A percentile compares a stretch with the other conserved stretches of the same genome.
phyloP scores from a whole-genome alignment of 2,113 vertebrate genomes.

The Pollachius pollachius region DNA sequence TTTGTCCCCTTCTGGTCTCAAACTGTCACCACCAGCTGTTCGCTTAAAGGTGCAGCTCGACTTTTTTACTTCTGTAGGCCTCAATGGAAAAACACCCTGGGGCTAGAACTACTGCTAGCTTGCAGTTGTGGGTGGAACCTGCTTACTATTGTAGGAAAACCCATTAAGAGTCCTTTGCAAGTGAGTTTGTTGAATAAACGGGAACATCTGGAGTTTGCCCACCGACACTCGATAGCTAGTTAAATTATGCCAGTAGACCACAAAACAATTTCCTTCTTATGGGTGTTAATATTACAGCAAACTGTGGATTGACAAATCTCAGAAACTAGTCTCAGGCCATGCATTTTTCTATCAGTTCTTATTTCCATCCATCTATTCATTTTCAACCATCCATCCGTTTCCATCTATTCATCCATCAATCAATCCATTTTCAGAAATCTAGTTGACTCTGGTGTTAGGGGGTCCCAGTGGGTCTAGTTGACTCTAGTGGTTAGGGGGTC shows the following conservation, averaged over 20 bases:
- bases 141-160: slow-evolving; percentile 29
- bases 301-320: too few species aligned
- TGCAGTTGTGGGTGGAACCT: slow-evolving; percentile 19
- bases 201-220: slow-evolving; percentile 48
- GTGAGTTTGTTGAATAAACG: slow-evolving; percentile 18
- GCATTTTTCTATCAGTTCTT: too few species aligned
- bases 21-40: neutral
- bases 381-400: too few species aligned
- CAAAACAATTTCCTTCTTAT: slow-evolving; percentile 15
- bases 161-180: slow-evolving; percentile 18
- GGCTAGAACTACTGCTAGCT: neutral
- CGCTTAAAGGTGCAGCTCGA: too few species aligned
- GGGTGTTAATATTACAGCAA: slow-evolving; percentile 8
- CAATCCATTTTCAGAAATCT: too few species aligned
- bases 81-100: neutral
- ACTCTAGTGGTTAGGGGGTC: too few species aligned
- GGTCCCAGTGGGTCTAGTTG: too few species aligned
- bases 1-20: neutral
- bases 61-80: neutral
- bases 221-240: slow-evolving; percentile 21
- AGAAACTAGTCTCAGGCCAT: too few species aligned
- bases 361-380: too few species aligned
- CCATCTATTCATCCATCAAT: too few species aligned
- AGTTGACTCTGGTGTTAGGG: too few species aligned
- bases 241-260: slow-evolving; percentile 20